Conservation (phyloP, 2,888 invertebrate genomes). For the Opisthograptis luteolata region DNA sequence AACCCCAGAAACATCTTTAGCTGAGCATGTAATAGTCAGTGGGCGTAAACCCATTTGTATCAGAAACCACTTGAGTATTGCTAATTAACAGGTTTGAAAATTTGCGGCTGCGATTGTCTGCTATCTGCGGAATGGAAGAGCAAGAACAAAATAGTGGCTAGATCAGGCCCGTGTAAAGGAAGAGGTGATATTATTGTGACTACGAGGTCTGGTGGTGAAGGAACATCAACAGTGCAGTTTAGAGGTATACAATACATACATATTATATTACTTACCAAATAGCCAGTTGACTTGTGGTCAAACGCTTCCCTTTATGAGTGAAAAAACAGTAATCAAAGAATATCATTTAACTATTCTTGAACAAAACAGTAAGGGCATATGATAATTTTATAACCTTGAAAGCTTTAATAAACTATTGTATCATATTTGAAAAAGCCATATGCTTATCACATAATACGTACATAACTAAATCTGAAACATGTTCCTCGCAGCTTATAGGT, state of each 20-base stretch:
- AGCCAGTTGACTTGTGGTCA: no score
- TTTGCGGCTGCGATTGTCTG: slow-evolving; percentile 98
- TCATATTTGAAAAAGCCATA: no score
- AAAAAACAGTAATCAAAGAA: no score
- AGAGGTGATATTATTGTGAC: slow-evolving; percentile 96
- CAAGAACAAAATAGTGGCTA: slow-evolving; percentile 97
- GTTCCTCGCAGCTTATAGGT: no score
- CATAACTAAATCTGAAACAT: no score
- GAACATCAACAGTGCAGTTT: slow-evolving; percentile 95
- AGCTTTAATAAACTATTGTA: no score
- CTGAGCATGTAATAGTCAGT: slow-evolving; percentile 1
- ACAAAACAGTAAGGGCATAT: no score
- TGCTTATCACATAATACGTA: no score
- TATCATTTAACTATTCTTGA: no score
- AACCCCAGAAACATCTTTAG: not conserved
- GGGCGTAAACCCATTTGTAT: slow-evolving; percentile 21
- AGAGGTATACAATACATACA: slow-evolving; percentile 85
- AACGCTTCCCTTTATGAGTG: no score
- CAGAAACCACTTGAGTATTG: not conserved
- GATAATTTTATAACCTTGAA: no score
- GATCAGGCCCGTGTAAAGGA: slow-evolving; percentile 96
- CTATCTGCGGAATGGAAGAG: slow-evolving; percentile 99
- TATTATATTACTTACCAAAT: no score
- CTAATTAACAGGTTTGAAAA: slow-evolving; percentile 89
- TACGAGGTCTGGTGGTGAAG: slow-evolving; percentile 93